Percentiles rank a stretch among this genome's conserved stretches.
phyloP scores from a whole-genome alignment of 2,113 vertebrate species.

The Tretioscincus oriximinensis region DNA sequence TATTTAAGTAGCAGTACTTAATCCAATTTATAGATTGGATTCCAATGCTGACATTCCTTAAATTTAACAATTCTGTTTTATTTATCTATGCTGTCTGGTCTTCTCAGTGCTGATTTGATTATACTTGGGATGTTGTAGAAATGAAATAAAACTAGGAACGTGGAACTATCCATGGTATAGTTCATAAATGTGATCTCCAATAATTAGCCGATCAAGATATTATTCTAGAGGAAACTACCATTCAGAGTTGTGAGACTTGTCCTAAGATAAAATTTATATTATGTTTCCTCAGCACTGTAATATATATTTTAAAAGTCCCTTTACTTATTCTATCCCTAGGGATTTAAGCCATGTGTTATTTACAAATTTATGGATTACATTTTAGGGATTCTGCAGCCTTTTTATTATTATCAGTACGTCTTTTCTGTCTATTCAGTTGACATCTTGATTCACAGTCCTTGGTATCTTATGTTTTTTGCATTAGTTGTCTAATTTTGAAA shows the following conservation, averaged over 20 bases:
- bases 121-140: slow-evolving; percentile 24
- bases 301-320: slow-evolving; percentile 32
- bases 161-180: no score
- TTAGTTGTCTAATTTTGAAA: slow-evolving; percentile 22
- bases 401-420: slow-evolving; percentile 9
- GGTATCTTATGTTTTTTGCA: no score
- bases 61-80: slow-evolving; percentile 2
- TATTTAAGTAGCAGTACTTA: slow-evolving; percentile 20
- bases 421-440: slow-evolving; percentile 28
- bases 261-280: slow-evolving; percentile 28
- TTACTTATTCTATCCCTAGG: slow-evolving; percentile 38
- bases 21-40: slow-evolving; percentile 10
- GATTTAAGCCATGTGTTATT: slow-evolving; percentile 47
- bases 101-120: slow-evolving; percentile 26
- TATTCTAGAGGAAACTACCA: background rate
- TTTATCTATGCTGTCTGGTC: slow-evolving; percentile 13
- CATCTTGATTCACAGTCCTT: slow-evolving; percentile 16
- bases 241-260: background rate
- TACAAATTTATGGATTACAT: slow-evolving; percentile 41
- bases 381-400: slow-evolving; percentile 16
- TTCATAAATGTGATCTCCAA: no score
- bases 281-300: slow-evolving; percentile 25
- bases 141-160: background rate
- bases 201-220: background rate
- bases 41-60: slow-evolving; percentile 1